phyloP scores from a whole-genome alignment of 2,888 invertebrate genomes.

The Nomada goodeniana region DNA sequence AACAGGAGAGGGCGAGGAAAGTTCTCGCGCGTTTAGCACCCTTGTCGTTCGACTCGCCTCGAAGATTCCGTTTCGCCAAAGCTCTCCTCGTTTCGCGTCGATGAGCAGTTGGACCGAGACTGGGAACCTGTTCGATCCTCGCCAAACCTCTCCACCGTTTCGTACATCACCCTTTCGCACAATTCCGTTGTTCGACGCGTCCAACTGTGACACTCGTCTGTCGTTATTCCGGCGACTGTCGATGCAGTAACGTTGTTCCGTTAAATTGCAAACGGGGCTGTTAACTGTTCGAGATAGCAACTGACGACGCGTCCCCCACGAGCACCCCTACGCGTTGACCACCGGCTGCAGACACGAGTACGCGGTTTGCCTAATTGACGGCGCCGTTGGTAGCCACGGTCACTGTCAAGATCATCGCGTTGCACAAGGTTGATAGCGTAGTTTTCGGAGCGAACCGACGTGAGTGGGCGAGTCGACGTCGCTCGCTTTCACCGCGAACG shows the following conservation, averaged over 20 bases:
- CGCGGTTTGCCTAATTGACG: constrained; percentile 63
- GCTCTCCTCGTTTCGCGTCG: neutral
- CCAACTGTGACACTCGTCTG: neutral
- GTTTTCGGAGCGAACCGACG: constrained; percentile 40
- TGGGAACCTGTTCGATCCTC: neutral
- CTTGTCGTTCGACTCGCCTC: no score
- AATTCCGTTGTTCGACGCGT: neutral
- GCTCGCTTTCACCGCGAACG: constrained; percentile 18
- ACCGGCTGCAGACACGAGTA: constrained; percentile 20
- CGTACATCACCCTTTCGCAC: neutral
- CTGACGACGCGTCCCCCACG: constrained; percentile 3
- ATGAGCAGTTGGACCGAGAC: neutral
- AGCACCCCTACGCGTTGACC: constrained; percentile 9
- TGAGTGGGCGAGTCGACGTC: constrained; percentile 35
- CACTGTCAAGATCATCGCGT: constrained; percentile 76
- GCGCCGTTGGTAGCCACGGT: constrained; percentile 73
- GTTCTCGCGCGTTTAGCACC: constrained; percentile 39
- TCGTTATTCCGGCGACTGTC: constrained; percentile 1
- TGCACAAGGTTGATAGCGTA: constrained; percentile 50
- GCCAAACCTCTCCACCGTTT: neutral
- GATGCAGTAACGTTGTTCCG: constrained; percentile 50
- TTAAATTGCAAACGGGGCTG: constrained; percentile 1
- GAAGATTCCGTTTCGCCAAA: neutral
- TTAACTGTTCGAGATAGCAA: neutral
- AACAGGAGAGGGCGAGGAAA: neutral